Conservation (phyloP, 1,140 invertebrate species). For the Diabrotica undecimpunctata region DNA sequence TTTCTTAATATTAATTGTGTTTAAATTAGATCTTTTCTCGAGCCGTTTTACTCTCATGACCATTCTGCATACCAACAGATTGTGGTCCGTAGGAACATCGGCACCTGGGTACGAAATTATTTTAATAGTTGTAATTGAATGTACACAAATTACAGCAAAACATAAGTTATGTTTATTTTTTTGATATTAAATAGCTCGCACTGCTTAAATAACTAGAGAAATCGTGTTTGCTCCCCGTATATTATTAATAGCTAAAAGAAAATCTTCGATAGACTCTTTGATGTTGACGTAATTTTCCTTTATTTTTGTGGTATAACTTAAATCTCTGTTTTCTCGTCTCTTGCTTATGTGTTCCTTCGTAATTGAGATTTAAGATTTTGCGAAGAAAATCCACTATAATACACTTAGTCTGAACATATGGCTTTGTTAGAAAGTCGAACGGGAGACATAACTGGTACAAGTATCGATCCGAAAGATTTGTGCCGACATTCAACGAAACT, state of each 20-base stretch:
- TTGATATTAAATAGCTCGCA: too few relatives aligned
- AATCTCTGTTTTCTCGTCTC: neutral
- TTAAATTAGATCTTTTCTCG: too few relatives aligned
- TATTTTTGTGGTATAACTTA: neutral
- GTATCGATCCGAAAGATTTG: neutral
- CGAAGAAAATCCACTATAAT: conserved; percentile 2
- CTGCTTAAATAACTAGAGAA: too few relatives aligned
- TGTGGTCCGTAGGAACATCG: too few relatives aligned
- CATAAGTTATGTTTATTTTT: too few relatives aligned
- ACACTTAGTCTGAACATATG: neutral
- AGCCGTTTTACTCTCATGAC: too few relatives aligned
- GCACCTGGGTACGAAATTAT: too few relatives aligned
- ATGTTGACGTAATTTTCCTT: neutral
- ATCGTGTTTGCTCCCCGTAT: neutral
- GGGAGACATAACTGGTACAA: neutral
- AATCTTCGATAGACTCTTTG: neutral
- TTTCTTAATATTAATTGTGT: too few relatives aligned
- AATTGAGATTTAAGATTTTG: conserved; percentile 3
- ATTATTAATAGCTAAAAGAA: neutral
- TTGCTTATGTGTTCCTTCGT: conserved; percentile 2
- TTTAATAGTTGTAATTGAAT: too few relatives aligned
- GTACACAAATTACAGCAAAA: too few relatives aligned
- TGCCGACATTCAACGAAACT: neutral
- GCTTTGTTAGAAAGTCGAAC: neutral
- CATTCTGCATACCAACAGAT: too few relatives aligned